A percentile compares a stretch with the other conserved stretches of the same genome.
Conservation (phyloP, 2,113 vertebrate genomes). For the Campylomormyrus tamandua region DNA sequence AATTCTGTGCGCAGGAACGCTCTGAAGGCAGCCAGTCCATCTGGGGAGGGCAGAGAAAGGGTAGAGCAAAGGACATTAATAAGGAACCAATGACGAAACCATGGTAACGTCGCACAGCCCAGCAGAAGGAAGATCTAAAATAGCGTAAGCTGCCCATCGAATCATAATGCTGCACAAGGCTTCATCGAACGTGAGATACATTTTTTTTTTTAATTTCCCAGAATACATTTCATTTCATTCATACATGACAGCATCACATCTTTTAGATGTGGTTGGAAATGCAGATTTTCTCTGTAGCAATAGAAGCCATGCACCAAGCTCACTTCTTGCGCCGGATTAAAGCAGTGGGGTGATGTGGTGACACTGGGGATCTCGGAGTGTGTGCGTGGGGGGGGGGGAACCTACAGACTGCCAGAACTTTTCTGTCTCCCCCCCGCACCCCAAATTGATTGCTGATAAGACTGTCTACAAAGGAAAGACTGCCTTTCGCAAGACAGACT, state of each 20-base stretch:
- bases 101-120: slow-evolving; percentile 39
- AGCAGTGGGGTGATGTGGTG: background rate
- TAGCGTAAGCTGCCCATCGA: slow-evolving; percentile 38
- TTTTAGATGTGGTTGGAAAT: background rate
- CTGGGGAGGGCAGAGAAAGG: slow-evolving; percentile 54
- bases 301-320: background rate
- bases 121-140: slow-evolving; percentile 36
- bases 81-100: slow-evolving; percentile 39
- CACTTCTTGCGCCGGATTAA: background rate
- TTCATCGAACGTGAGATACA: background rate
- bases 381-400: background rate
- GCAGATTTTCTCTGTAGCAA: background rate
- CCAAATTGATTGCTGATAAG: background rate
- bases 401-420: background rate
- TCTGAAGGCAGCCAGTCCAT: slow-evolving; percentile 88
- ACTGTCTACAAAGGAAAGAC: background rate
- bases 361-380: background rate
- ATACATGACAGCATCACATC: background rate
- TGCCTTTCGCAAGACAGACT: background rate
- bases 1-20: slow-evolving; percentile 95
- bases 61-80: background rate
- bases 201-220: background rate
- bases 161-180: slow-evolving; percentile 40
- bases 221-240: background rate
- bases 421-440: background rate